Evolutionary conservation across 2,797 vertebrate genomes (phyloP), one percentile per base, ranked within the genome.

Genomic region (Poliocrania exsul): DNA sequence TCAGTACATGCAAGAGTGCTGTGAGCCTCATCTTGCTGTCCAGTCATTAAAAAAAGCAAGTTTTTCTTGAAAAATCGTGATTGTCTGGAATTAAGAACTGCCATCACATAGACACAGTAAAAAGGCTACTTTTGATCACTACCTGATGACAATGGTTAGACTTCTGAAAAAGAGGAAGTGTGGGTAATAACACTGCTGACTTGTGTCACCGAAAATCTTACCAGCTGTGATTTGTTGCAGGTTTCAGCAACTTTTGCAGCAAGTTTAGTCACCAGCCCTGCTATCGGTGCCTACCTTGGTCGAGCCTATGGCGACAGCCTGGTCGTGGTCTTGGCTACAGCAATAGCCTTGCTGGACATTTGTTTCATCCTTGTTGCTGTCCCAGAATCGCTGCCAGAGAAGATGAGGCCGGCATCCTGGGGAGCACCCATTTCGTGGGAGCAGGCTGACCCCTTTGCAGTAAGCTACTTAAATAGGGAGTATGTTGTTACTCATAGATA

Each of bases 341-440:
- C 98, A 2, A 98, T 99, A 35, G 98, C 98, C 33, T 91, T 99
- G 97, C 38, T 99, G 20, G 98, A 99, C 93, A 99, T 99, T 31
- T 99, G 98, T 38, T 99, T 99, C 47, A 99, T 99, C 87, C 97
- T 99, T 9, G 98, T 99, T 50, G 98, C 98, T 53, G 98, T 99
- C 20, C 98, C 98, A 0, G 98, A 99, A 47, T 99, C 98, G 0
- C 96, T 99, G 87, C 98, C 98, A 1, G 98, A 99, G 97, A 99
- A 99, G 96, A 99, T 99, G 98, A 96, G 98, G 47, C 98, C 98
- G 2, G 98, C 98, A 0, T 98, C 98, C 7, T 99, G 98, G 98
- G 98, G 98, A 78, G 98, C 98, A 3, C 98, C 98, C 58, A 99
- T 99, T 84, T 99, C 98, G 0, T 99, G 98, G 98, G 98, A 99